These are phyloP conservation scores for Pristionchus maxplancki DNA, from an alignment of 2,888 invertebrate genomes.

Conservation along the genomic window DNA sequence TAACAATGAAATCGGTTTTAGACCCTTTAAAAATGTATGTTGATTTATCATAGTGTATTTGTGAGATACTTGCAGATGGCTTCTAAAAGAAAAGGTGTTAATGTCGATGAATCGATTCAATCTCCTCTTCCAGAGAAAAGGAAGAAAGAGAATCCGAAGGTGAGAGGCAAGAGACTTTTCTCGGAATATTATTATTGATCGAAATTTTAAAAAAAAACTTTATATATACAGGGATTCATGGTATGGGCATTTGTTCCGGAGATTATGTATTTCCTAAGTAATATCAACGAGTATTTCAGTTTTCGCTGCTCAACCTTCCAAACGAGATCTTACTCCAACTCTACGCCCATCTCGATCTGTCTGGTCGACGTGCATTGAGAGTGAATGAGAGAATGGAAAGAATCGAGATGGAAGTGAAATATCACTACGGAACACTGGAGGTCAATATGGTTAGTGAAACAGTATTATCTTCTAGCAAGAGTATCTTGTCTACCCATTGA, in stretches of 20 bases:
- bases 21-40: no score
- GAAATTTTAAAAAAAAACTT: no score
- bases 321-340: background rate
- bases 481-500: no score
- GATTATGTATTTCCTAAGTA: no score
- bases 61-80: background rate
- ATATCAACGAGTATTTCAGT: no score
- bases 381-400: background rate
- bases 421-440: background rate
- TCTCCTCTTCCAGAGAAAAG: background rate
- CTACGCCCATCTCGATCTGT: background rate
- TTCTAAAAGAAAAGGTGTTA: background rate
- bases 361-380: background rate
- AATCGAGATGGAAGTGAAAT: slow-evolving; percentile 8
- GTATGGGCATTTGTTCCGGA: no score
- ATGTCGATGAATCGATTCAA: background rate
- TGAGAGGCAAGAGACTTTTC: no score
- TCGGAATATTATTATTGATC: no score
- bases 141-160: background rate
- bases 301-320: background rate
- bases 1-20: no score
- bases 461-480: no score
- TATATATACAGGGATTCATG: no score
- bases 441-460: background rate
- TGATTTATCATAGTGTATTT: no score